These are phyloP conservation scores for Tethya wilhelma DNA, from an alignment of 37 sponge, comb jelly and placozoan species.

Conservation along the genomic window DNA sequence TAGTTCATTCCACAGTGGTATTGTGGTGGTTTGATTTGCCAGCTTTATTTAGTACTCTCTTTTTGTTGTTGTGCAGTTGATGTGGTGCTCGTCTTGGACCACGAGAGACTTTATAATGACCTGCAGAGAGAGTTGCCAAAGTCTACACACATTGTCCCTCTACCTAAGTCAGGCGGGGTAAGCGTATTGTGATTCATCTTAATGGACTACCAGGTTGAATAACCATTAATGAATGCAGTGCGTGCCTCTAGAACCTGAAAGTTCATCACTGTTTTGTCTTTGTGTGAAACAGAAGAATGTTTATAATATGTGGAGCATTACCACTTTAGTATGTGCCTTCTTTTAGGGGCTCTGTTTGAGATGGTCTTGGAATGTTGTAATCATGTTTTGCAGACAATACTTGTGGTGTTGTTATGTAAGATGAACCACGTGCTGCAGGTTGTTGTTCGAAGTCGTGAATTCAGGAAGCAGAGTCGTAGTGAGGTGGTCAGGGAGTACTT, in stretches of 20 bases:
- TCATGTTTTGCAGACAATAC: too few species aligned
- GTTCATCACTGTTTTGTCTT: too few species aligned
- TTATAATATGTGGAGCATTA: too few species aligned
- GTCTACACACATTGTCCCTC: constrained; percentile 62
- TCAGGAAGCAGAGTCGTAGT: constrained; percentile 57
- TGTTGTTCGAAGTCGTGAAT: constrained; percentile 68
- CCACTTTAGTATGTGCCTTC: too few species aligned
- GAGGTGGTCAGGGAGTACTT: constrained; percentile 80
- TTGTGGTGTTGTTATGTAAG: too few species aligned
- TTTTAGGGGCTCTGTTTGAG: too few species aligned
- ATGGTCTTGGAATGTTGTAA: too few species aligned
- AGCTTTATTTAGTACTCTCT: background rate
- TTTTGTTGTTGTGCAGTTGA: constrained; percentile 44
- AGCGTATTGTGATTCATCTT: too few species aligned
- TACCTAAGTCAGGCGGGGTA: constrained; percentile 97
- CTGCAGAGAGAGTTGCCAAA: constrained; percentile 78
- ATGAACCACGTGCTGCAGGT: constrained; percentile 37
- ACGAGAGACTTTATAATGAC: constrained; percentile 86
- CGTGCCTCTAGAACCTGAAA: too few species aligned
- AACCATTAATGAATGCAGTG: too few species aligned
- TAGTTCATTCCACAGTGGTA: background rate
- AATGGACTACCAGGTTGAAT: too few species aligned
- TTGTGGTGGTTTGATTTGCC: background rate
- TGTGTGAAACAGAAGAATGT: too few species aligned
- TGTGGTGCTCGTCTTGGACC: constrained; percentile 90